phyloP scores from a whole-genome alignment of 64 coral and sea anemone genomes.

The Montipora sp. region DNA sequence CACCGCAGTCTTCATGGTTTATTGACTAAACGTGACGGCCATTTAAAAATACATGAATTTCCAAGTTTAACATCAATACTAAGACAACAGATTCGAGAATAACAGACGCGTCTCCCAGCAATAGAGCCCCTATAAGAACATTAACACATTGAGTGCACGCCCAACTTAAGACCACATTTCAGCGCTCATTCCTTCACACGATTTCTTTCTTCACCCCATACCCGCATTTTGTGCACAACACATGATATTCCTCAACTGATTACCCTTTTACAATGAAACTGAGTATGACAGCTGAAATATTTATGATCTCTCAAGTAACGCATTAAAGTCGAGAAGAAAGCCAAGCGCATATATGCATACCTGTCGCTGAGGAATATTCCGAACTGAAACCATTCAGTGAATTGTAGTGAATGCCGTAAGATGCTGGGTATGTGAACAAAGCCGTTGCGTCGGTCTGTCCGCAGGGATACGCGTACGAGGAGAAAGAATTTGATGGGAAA shows the following conservation, averaged over 20 bases:
- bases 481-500: conserved; percentile 82
- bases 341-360: conserved; percentile 48
- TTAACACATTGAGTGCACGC: conserved; percentile 39
- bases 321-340: conserved; percentile 37
- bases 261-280: conserved; percentile 46
- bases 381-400: conserved; percentile 67
- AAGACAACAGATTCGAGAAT: conserved; percentile 61
- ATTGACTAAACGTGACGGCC: conserved; percentile 67
- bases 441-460: conserved; percentile 79
- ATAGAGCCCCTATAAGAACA: conserved; percentile 48
- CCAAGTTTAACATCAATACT: conserved; percentile 76
- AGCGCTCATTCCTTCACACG: conserved; percentile 26
- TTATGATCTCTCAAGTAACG: conserved; percentile 58
- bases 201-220: background rate
- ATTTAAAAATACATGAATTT: conserved; percentile 86
- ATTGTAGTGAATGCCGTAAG: conserved; percentile 87
- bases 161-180: conserved; percentile 13
- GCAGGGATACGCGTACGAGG: conserved; percentile 67
- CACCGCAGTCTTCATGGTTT: conserved; percentile 40
- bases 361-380: conserved; percentile 57
- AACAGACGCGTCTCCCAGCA: conserved; percentile 28
- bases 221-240: background rate
- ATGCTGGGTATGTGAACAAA: conserved; percentile 84
- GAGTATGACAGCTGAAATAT: conserved; percentile 54
- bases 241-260: conserved; percentile 2